Percentiles rank a stretch among this genome's conserved stretches.
Conservation (phyloP, 2,113 vertebrate species). For the Aramus guarauna region DNA sequence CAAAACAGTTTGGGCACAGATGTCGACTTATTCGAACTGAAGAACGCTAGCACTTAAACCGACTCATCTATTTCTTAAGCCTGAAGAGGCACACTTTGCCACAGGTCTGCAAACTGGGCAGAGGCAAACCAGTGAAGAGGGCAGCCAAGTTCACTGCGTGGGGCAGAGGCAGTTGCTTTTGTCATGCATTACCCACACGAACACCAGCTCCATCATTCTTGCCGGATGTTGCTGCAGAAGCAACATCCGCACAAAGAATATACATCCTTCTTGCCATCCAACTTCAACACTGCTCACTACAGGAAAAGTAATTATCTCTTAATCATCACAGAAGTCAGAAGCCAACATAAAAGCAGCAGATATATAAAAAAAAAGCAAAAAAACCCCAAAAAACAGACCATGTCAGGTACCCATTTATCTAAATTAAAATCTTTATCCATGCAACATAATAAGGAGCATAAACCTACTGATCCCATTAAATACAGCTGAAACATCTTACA, state of each 20-base stretch:
- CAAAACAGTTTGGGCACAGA: not conserved
- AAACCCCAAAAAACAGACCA: not conserved
- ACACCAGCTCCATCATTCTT: not conserved
- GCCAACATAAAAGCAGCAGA: slow-evolving; percentile 8
- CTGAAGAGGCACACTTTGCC: not conserved
- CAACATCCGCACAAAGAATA: not conserved
- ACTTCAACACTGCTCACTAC: not conserved
- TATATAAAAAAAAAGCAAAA: not conserved
- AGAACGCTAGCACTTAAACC: not conserved
- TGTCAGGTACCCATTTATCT: slow-evolving; percentile 24
- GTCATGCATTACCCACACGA: not conserved
- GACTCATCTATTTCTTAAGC: not conserved
- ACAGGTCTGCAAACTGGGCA: not conserved
- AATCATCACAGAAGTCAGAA: slow-evolving; percentile 17
- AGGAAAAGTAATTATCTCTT: slow-evolving; percentile 7
- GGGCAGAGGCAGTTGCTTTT: not conserved
- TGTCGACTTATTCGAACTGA: not conserved
- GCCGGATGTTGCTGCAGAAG: not conserved
- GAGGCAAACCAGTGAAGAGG: not conserved
- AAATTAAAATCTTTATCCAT: slow-evolving; percentile 31
- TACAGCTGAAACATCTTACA: slow-evolving; percentile 18
- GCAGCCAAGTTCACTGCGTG: rapidly evolving
- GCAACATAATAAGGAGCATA: not conserved
- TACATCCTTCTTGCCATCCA: not conserved
- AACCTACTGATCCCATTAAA: slow-evolving; percentile 31